phyloP scores from a whole-genome alignment of 2,797 vertebrate genomes.

The Okamejei kenojei region DNA sequence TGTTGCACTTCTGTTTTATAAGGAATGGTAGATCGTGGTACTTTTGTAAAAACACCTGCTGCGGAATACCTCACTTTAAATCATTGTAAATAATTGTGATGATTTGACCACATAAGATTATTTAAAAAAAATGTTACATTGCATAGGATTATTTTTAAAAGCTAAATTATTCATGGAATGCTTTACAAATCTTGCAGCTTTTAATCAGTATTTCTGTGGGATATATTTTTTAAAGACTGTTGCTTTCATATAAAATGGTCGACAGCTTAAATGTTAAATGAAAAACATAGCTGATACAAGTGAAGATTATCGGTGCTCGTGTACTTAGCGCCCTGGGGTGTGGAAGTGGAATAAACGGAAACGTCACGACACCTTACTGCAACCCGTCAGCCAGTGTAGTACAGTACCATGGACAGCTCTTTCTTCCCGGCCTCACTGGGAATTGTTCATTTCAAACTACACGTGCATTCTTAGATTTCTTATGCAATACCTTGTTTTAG shows the following conservation, averaged over 20 bases:
- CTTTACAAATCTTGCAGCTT: not conserved
- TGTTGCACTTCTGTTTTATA: not conserved
- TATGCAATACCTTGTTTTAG: not conserved
- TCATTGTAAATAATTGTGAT: not conserved
- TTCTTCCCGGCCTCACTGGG: not conserved
- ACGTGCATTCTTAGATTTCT: not conserved
- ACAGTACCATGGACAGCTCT: slow-evolving; percentile 27
- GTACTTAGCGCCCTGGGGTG: not conserved
- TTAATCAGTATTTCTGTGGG: not conserved
- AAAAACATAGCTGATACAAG: not conserved
- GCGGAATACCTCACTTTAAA: not conserved
- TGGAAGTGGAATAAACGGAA: not conserved
- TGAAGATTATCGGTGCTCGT: not conserved
- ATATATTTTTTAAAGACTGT: not conserved
- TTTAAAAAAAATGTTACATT: not conserved
- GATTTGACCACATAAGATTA: not conserved
- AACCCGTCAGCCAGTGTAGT: not conserved
- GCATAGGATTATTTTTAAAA: not conserved
- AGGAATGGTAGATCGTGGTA: not conserved
- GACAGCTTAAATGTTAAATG: too few species aligned
- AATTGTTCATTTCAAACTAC: not conserved
- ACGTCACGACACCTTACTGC: not conserved
- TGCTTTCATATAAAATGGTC: not conserved
- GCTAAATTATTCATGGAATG: not conserved
- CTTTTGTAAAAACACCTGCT: not conserved